phyloP scores from a whole-genome alignment of 2,797 vertebrate species.

The Melanotaenia parkinsoni region DNA sequence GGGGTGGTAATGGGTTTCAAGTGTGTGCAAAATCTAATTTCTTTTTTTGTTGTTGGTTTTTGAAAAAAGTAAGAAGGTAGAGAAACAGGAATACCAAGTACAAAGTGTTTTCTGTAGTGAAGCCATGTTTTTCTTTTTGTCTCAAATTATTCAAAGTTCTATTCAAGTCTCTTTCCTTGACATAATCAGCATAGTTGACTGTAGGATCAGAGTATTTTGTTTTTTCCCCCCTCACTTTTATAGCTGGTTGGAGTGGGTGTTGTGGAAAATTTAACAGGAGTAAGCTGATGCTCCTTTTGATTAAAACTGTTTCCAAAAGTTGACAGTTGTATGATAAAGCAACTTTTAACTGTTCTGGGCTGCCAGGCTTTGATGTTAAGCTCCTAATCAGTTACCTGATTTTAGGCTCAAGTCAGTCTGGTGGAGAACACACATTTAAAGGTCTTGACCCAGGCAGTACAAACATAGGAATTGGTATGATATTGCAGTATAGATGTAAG shows the following conservation, averaged over 20 bases:
- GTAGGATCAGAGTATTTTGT: conserved; percentile 2
- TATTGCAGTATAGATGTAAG: conserved; percentile 20
- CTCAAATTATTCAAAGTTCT: conserved; percentile 26
- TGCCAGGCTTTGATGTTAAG: neutral
- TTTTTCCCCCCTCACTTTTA: neutral
- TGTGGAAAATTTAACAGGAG: conserved; percentile 12
- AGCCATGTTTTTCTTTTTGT: conserved; percentile 17
- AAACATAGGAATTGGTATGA: conserved; percentile 26
- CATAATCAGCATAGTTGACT: conserved; percentile 17
- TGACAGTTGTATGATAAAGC: neutral
- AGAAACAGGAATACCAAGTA: conserved; percentile 37
- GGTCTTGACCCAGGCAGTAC: conserved; percentile 12
- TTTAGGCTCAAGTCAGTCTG: neutral
- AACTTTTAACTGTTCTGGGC: neutral
- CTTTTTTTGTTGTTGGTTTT: conserved; percentile 38
- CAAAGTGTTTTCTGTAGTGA: conserved; percentile 46
- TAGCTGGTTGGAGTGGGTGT: neutral
- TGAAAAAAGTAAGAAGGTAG: conserved; percentile 29
- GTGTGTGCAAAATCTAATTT: conserved; percentile 45
- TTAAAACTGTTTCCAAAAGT: neutral
- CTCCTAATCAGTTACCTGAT: too few species aligned
- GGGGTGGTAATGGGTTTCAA: conserved; percentile 40
- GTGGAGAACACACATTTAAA: neutral
- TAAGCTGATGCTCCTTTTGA: neutral
- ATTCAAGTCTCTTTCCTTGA: conserved; percentile 24